These are phyloP conservation scores for Ceratitis capitata DNA, from an alignment of 1,140 invertebrate species.

Conservation along the genomic window DNA sequence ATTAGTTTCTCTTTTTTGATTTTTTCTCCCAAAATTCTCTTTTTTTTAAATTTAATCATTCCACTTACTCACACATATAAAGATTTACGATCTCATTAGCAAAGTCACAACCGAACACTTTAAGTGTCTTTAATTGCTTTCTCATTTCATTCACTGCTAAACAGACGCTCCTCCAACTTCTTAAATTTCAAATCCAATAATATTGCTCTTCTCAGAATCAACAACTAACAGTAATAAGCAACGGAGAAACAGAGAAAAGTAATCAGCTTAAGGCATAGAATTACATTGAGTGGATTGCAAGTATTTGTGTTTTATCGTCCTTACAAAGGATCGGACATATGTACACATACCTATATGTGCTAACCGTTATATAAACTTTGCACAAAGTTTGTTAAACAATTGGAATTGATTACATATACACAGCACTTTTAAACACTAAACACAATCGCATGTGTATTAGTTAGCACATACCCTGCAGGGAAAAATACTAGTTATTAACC, in stretches of 20 bases:
- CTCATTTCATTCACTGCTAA: background rate
- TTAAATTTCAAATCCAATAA: too few relatives aligned
- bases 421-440: too few relatives aligned
- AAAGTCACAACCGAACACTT: background rate
- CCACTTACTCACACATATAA: background rate
- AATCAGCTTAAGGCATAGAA: background rate
- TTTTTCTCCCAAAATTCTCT: background rate
- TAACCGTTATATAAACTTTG: too few relatives aligned
- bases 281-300: background rate
- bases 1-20: too few relatives aligned
- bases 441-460: too few relatives aligned
- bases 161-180: background rate
- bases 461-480: too few relatives aligned
- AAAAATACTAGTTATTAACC: too few relatives aligned
- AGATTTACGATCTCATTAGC: background rate
- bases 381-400: too few relatives aligned
- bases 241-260: background rate
- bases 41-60: background rate
- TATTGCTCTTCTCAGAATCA: background rate
- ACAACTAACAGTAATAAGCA: background rate
- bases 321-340: too few relatives aligned
- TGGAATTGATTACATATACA: too few relatives aligned
- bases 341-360: background rate
- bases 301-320: too few relatives aligned
- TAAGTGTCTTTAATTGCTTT: constrained; percentile 12